These are phyloP conservation scores for Odocoileus hemionus DNA, from an alignment of 2,113 vertebrate species.

Conservation along the genomic window DNA sequence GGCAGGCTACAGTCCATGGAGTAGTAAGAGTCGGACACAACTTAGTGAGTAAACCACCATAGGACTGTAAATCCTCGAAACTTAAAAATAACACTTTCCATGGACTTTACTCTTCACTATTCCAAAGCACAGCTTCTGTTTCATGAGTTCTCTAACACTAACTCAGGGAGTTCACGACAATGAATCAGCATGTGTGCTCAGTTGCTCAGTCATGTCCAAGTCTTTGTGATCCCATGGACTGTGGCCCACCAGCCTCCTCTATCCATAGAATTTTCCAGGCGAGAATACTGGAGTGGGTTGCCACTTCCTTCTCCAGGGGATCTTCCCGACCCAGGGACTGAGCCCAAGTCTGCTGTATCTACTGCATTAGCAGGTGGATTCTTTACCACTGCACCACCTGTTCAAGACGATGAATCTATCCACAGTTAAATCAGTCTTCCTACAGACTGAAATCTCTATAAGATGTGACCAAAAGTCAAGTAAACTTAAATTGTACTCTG, in stretches of 20 bases:
- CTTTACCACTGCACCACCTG: neutral
- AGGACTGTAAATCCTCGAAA: slow-evolving; percentile 18
- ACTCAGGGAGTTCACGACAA: neutral
- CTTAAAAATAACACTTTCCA: slow-evolving; percentile 23
- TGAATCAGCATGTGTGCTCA: neutral
- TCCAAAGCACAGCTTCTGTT: neutral
- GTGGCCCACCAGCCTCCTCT: neutral
- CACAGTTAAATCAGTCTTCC: neutral
- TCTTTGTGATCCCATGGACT: neutral
- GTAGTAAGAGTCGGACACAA: neutral
- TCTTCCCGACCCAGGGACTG: neutral
- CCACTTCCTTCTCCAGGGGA: neutral
- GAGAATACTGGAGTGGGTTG: neutral
- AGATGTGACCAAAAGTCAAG: neutral
- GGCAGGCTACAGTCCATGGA: neutral
- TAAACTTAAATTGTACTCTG: slow-evolving; percentile 14
- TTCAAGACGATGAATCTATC: neutral
- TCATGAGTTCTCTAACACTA: neutral
- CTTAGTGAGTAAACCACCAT: neutral
- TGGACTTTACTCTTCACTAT: neutral
- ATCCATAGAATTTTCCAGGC: neutral
- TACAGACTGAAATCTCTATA: neutral
- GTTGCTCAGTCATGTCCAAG: neutral
- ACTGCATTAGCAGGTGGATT: neutral
- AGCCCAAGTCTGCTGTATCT: neutral